Evolutionary conservation across 30 jellyfish, hydroid and myxozoan genomes (phyloP), one percentile per base, ranked within the genome.

Genomic region (Turritopsis dohrnii): DNA sequence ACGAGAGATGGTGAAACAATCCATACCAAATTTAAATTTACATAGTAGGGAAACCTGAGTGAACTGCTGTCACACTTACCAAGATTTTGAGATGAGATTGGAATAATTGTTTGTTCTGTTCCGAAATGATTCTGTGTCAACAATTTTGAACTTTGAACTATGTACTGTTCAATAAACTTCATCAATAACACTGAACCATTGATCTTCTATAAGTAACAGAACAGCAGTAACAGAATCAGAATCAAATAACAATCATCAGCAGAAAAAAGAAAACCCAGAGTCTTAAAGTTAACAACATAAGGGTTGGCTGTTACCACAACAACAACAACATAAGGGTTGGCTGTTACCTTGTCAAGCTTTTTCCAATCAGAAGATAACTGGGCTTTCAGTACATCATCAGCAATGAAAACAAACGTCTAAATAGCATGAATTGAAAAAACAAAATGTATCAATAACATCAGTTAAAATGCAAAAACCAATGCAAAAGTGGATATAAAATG

Each of bases 321-420:
- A n/a, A n/a, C n/a, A n/a, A n/a, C n/a, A n/a, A n/a, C n/a, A n/a
- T n/a, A n/a, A n/a, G n/a, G n/a, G 60, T 41, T 41, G 60, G 13
- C 30, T 69, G 23, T 1, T 84, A 93, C 98, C 89, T 93, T 79
- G 41, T 84, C 90, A 52, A 89, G 71, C 21, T 76, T 72, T 65
- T 65, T 81, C 98, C 98, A 93, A 23, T 79, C 89, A 16, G 79
- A 66, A 8, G 27, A 21, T 53, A 81, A 75, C 4, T 76, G 89
- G 16, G 79, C 30, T 71, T 79, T 90, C 22, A 93, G 88, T 0
- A 93, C 82, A 27, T 89, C 60, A 86, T 94, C 83, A 54, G 83
- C 96, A 71, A 88, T 87, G 18, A 73, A 80, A 41, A 89, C 53
- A 82, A 93, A 93, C 71, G 82, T 82, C 98, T 93, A 54, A 28